Conservation (phyloP, 2,797 vertebrate species). For the Peromyscus nudipes region DNA sequence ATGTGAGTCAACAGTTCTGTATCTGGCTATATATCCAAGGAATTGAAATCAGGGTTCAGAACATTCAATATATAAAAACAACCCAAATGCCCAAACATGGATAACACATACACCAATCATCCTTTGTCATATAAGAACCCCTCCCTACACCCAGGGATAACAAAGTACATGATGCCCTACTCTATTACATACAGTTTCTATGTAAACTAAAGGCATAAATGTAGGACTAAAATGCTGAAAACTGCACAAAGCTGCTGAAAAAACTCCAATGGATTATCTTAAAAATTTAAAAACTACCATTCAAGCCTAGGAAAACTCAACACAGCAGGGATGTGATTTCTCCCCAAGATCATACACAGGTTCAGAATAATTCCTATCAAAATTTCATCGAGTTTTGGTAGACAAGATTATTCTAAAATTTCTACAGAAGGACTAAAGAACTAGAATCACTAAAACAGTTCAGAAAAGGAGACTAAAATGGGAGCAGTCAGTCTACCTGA, state of each 20-base stretch:
- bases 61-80: not conserved
- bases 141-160: no score
- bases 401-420: constrained; percentile 29
- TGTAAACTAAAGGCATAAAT: not conserved
- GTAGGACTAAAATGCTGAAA: not conserved
- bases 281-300: not conserved
- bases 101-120: not conserved
- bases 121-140: not conserved
- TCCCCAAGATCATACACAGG: not conserved
- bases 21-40: not conserved
- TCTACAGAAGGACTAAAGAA: not conserved
- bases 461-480: not conserved
- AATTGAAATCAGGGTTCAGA: not conserved
- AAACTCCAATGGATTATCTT: not conserved
- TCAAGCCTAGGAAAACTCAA: not conserved
- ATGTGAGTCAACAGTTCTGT: not conserved
- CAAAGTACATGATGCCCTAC: not conserved
- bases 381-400: not conserved
- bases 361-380: not conserved
- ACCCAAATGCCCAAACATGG: not conserved
- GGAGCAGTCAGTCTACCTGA: not conserved
- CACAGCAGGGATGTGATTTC: not conserved
- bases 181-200: not conserved
- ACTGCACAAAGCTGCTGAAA: not conserved
- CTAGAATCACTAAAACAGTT: not conserved